These are phyloP conservation scores for Nerophis ophidion DNA, from an alignment of 2,113 vertebrate species.

Conservation along the genomic window DNA sequence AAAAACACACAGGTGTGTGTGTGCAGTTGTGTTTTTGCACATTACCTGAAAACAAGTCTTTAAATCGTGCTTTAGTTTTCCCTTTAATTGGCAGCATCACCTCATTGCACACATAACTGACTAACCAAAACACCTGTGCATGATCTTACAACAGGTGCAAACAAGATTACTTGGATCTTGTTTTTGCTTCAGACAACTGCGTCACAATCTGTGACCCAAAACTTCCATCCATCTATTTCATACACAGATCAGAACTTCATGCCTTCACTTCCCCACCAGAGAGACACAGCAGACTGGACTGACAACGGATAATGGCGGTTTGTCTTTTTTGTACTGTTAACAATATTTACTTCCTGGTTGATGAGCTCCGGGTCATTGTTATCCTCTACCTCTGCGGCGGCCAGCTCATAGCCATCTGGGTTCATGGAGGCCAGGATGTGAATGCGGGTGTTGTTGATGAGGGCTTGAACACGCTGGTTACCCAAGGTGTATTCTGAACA, in stretches of 20 bases:
- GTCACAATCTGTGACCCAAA: no score
- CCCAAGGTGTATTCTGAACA: slow-evolving; percentile 89
- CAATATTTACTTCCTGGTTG: slow-evolving; percentile 79
- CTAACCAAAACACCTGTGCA: no score
- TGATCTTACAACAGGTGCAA: no score
- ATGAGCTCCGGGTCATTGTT: slow-evolving; percentile 69
- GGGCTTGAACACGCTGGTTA: slow-evolving; percentile 79
- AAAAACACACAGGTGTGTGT: no score
- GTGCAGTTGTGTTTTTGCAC: no score
- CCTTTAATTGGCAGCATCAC: no score
- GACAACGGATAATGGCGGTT: slow-evolving; percentile 54
- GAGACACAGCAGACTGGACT: slow-evolving; percentile 1
- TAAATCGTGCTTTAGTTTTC: no score
- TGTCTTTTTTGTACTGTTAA: slow-evolving; percentile 50
- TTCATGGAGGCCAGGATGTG: slow-evolving; percentile 96
- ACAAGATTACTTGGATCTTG: no score
- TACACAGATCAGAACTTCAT: slow-evolving; percentile 2
- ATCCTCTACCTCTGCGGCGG: slow-evolving; percentile 87
- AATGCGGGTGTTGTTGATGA: slow-evolving; percentile 90
- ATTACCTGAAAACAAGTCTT: no score
- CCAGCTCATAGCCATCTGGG: slow-evolving; percentile 93
- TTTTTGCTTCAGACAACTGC: no score
- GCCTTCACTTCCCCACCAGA: slow-evolving; percentile 24
- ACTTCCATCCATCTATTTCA: not conserved
- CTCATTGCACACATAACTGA: no score